These are phyloP conservation scores for Pseudomugil tenellus DNA, from an alignment of 2,797 vertebrate genomes.

Conservation along the genomic window DNA sequence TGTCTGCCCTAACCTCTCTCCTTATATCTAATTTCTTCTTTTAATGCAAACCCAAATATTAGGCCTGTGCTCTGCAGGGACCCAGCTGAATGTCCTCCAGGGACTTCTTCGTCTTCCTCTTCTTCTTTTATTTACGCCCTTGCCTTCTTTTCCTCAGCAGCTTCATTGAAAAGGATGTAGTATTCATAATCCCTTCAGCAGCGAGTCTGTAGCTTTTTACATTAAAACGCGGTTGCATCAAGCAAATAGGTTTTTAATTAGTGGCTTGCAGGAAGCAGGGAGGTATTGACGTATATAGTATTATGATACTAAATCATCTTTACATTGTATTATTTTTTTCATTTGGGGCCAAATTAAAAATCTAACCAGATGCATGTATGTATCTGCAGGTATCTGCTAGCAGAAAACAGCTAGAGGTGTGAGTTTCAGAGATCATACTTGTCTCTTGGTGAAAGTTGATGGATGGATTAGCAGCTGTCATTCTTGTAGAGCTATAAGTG, in stretches of 20 bases:
- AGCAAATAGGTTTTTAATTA: neutral
- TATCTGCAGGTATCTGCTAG: no score
- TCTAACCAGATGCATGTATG: no score
- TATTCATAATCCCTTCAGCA: constrained; percentile 44
- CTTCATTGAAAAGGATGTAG: constrained; percentile 35
- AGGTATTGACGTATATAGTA: neutral
- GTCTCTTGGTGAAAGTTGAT: neutral
- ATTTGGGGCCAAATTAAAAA: no score
- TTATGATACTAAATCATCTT: neutral
- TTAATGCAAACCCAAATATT: constrained; percentile 64
- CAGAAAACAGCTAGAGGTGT: neutral
- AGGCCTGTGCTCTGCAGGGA: constrained; percentile 43
- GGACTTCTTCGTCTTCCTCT: constrained; percentile 12
- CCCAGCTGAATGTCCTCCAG: constrained; percentile 43
- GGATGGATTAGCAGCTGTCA: neutral
- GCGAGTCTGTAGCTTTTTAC: constrained; percentile 24
- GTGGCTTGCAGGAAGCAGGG: neutral
- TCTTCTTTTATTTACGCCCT: constrained; percentile 11
- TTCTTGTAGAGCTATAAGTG: neutral
- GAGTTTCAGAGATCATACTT: neutral
- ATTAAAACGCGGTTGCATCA: constrained; percentile 12
- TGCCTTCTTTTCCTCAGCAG: constrained; percentile 27
- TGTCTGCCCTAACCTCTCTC: constrained; percentile 45
- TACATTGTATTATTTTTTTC: neutral
- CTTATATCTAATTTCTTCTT: constrained; percentile 52